Conservation (phyloP, 2,797 vertebrate species). For the Gymnodraco acuticeps region DNA sequence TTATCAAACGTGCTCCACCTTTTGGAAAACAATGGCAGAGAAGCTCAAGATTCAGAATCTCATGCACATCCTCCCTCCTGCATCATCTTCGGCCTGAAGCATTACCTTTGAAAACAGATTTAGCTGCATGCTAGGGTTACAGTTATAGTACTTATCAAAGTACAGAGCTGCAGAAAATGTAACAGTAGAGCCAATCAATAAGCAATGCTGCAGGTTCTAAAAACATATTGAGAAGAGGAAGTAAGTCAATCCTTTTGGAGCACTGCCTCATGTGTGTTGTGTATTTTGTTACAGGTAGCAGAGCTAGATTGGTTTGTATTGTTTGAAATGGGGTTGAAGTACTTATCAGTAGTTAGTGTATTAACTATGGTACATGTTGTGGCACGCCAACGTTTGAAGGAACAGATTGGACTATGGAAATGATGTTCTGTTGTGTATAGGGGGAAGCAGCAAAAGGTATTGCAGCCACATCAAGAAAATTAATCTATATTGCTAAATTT, state of each 20-base stretch:
- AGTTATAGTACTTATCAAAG: slow-evolving; percentile 19
- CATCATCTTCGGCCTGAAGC: slow-evolving; percentile 40
- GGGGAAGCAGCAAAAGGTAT: too few relatives aligned
- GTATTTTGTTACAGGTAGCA: slow-evolving; percentile 58
- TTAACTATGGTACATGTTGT: too few relatives aligned
- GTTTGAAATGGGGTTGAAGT: too few relatives aligned
- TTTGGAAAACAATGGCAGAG: slow-evolving; percentile 45
- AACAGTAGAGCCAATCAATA: slow-evolving; percentile 39
- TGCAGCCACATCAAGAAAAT: too few relatives aligned
- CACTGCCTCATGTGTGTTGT: slow-evolving; percentile 51
- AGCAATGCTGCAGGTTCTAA: slow-evolving; percentile 22
- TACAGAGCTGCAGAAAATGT: slow-evolving; percentile 27
- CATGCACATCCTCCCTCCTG: slow-evolving; percentile 18
- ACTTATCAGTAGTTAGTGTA: too few relatives aligned
- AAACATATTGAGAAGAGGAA: slow-evolving; percentile 37
- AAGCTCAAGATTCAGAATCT: slow-evolving; percentile 44
- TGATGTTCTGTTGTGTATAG: too few relatives aligned
- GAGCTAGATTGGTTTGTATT: slow-evolving; percentile 10
- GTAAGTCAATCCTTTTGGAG: slow-evolving; percentile 33
- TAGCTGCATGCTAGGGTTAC: slow-evolving; percentile 21
- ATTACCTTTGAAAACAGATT: slow-evolving; percentile 40
- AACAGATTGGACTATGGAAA: too few relatives aligned
- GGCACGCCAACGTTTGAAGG: too few relatives aligned
- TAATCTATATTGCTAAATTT: too few relatives aligned
- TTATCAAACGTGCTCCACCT: slow-evolving; percentile 61